Base-by-base conservation (phyloP, 2,113 vertebrate species). In the Chunga burmeisteri region DNA sequence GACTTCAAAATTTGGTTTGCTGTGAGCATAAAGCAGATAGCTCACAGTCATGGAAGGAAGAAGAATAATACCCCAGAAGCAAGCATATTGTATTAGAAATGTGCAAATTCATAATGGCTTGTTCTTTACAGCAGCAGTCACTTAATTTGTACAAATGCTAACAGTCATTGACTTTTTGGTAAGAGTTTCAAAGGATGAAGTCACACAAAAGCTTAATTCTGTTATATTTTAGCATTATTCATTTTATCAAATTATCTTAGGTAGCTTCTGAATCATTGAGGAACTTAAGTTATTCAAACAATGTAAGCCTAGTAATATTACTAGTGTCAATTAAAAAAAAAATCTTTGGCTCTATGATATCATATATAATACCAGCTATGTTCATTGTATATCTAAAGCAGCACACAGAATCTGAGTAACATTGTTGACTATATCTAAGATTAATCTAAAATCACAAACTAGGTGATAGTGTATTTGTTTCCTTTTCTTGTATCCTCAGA, bases 171-270 rank as follows among this genome's bases (percentile, higher is more conserved):
- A 85, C 78, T 93, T 96, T 98, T 86, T 97, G 56, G 36, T 96
- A 90, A 78, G 61, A 93, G 46, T 93, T 91, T 93, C 86, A 96
- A 93, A 94, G 44, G 72, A 53, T 86, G 71, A 88, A 93, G 55
- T 88, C 36, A 97, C 16, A 44, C 38, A 82, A 95, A 97, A 90
- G 46, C 75, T 94, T 97, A 95, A 94, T 90, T 96, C 22, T 95
- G 32, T 92, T 94, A n/a, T n/a, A n/a, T n/a, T n/a, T n/a, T n/a
- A n/a, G n/a, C n/a, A n/a, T n/a, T n/a, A n/a, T n/a, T n/a, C n/a
- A n/a, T n/a, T n/a, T n/a, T n/a, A n/a, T n/a, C n/a, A n/a, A n/a
- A n/a, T n/a, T n/a, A 61, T 77, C 68, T 97, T 91, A 89, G 96
- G 85, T 91, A 11, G 4, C 40, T 93, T 95, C 73, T 93, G 83